Base-by-base conservation (phyloP, 2,797 vertebrate species). In the Oreochromis grahami region DNA sequence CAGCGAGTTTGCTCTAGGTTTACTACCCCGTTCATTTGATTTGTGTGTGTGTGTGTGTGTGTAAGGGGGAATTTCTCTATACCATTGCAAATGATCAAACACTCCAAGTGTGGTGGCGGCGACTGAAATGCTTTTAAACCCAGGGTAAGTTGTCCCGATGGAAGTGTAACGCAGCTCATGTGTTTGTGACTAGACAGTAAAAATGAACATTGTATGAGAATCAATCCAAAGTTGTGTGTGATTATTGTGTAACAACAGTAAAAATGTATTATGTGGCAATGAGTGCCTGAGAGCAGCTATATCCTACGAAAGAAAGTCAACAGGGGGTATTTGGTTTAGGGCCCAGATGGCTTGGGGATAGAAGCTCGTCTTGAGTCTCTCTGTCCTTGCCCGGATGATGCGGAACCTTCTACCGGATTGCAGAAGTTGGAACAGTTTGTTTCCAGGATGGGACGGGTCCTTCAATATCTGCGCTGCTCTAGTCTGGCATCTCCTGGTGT, bases 51-150 rank as follows among this genome's bases (percentile, higher is more conserved):
- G 11, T 11, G 11, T 26, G 4, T 10, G 9, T 10, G 36, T 10
- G 36, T 11, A 9, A 38, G 10, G 10, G 38, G 38, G 38, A 10
- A 38, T 10, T 5, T n/a, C 5, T 53, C 52, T 53, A 24, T 53
- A 45, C 26, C 21, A 55, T 70, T 88, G 51, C 60, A 83, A 88
- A 87, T 91, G 36, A 83, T 65, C 77, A 86, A 80, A 86, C 70
- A 82, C 34, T 32, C 12, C 76, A 78, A 84, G 65, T 45, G 53
- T 3, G 1, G 12, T 34, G 29, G 60, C 1, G 3, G 34, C 5
- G 43, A n/a, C 34, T 55, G 36, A 77, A 81, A 81, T 56, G 86
- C 89, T 88, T 87, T 87, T 72, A 89, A 79, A 72, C 80, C 26
- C 8, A 34, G 26, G n/a, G 21, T 65, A 41, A 82, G 51, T 84